Conservation (phyloP, 2,113 vertebrate genomes). For the Archocentrus centrarchus region DNA sequence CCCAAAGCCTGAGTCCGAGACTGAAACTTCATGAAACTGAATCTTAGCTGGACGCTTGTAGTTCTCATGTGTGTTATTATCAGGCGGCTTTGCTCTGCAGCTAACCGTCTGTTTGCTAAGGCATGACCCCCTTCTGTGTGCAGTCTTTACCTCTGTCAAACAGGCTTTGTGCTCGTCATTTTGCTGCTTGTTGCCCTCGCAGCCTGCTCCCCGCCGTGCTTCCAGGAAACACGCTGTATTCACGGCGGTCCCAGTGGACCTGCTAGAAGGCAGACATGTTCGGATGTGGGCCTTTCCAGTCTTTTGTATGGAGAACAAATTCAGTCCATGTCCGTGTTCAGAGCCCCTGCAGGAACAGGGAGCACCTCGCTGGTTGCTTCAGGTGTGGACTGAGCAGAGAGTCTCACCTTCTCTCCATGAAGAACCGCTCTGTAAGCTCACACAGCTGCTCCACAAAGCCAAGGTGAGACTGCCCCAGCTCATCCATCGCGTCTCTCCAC, state of each 20-base stretch:
- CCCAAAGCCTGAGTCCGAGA: too few relatives aligned
- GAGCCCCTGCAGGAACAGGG: not conserved
- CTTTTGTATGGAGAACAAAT: not conserved
- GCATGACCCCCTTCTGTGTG: too few relatives aligned
- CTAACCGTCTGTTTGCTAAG: not conserved
- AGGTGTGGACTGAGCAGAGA: not conserved
- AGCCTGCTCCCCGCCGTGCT: too few relatives aligned
- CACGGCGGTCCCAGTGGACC: not conserved
- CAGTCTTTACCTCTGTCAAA: too few relatives aligned
- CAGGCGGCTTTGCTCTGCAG: not conserved
- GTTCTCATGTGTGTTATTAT: not conserved
- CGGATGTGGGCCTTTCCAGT: not conserved
- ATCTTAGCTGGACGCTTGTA: not conserved
- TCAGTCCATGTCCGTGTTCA: not conserved
- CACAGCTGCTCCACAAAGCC: not conserved
- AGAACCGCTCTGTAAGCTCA: not conserved
- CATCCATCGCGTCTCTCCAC: not conserved
- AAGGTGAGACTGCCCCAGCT: not conserved
- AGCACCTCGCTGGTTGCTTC: not conserved
- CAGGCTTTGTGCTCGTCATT: not conserved
- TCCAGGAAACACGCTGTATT: not conserved
- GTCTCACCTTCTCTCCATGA: too few relatives aligned
- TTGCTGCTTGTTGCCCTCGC: too few relatives aligned
- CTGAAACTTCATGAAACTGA: too few relatives aligned
- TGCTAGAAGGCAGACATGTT: not conserved